phyloP scores from a whole-genome alignment of 2,888 invertebrate genomes.

The Oscheius sp. region DNA sequence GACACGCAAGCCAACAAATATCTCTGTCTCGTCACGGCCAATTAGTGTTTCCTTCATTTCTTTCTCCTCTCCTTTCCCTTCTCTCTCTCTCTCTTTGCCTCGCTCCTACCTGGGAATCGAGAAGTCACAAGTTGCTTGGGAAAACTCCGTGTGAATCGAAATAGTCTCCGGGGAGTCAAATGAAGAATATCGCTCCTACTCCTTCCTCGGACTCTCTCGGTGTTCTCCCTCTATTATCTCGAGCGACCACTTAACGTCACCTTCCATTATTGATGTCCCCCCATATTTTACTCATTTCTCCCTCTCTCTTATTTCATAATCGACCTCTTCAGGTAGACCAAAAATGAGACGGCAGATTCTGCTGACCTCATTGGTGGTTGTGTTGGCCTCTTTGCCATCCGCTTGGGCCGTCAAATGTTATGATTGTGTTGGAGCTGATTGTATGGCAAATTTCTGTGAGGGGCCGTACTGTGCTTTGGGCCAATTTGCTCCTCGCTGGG shows the following conservation, averaged over 20 bases:
- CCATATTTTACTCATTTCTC: conserved; percentile 17
- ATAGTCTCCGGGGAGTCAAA: too few species aligned
- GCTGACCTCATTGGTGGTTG: conserved; percentile 8
- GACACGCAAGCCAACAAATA: conserved; percentile 11
- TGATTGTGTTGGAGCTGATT: conserved; percentile 53
- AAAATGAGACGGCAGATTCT: conserved; percentile 9
- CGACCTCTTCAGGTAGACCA: not conserved
- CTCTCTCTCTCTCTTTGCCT: not conserved
- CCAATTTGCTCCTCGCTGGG: conserved; percentile 66
- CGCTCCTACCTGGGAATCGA: too few species aligned
- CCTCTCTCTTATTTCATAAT: not conserved
- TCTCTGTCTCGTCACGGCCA: not conserved
- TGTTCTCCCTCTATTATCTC: conserved; percentile 25
- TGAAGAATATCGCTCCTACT: not conserved
- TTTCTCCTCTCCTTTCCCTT: not conserved
- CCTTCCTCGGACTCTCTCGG: not conserved
- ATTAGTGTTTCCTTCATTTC: not conserved
- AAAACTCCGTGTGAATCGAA: too few species aligned
- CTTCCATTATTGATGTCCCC: conserved; percentile 27
- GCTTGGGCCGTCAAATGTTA: conserved; percentile 57
- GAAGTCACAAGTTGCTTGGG: too few species aligned
- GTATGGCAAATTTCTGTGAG: conserved; percentile 31
- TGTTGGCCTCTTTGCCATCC: not conserved
- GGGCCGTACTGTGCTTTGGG: conserved; percentile 50
- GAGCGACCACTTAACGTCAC: conserved; percentile 25